Evolutionary conservation across 2,113 vertebrate species (phyloP).

Genomic region (Scomber colias): DNA sequence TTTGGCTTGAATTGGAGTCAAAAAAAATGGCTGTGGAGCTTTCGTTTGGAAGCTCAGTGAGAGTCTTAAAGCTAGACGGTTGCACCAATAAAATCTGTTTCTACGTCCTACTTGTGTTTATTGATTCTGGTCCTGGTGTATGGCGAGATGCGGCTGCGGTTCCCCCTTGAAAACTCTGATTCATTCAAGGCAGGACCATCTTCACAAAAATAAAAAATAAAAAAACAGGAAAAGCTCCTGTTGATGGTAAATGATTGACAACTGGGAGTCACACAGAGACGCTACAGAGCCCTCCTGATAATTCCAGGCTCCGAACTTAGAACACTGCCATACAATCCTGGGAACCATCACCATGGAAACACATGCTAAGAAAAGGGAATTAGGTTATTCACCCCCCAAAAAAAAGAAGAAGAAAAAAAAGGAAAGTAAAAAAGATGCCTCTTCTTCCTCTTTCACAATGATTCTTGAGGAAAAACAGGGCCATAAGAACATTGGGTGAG

Average conservation of each 20-base stretch:
- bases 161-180: conserved; percentile 74
- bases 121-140: conserved; percentile 70
- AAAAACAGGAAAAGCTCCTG: conserved; percentile 49
- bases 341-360: conserved; percentile 73
- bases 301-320: conserved; percentile 61
- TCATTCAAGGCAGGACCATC: conserved; percentile 72
- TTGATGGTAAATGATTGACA: conserved; percentile 71
- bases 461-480: conserved; percentile 74
- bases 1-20: conserved; percentile 65
- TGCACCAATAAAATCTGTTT: conserved; percentile 60
- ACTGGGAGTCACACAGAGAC: conserved; percentile 51
- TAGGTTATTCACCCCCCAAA: conserved; percentile 31
- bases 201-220: conserved; percentile 19
- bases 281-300: conserved; percentile 57
- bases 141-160: conserved; percentile 39
- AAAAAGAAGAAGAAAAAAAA: background rate
- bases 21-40: conserved; percentile 70
- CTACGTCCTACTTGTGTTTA: conserved; percentile 68
- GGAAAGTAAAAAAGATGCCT: conserved; percentile 24
- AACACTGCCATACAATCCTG: conserved; percentile 58
- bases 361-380: conserved; percentile 66
- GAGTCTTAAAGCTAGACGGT: conserved; percentile 73
- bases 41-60: conserved; percentile 65
- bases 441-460: conserved; percentile 72
- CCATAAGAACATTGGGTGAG: conserved; percentile 28